Base-by-base conservation (phyloP, 2,113 vertebrate genomes). In the Sorex fumeus region DNA sequence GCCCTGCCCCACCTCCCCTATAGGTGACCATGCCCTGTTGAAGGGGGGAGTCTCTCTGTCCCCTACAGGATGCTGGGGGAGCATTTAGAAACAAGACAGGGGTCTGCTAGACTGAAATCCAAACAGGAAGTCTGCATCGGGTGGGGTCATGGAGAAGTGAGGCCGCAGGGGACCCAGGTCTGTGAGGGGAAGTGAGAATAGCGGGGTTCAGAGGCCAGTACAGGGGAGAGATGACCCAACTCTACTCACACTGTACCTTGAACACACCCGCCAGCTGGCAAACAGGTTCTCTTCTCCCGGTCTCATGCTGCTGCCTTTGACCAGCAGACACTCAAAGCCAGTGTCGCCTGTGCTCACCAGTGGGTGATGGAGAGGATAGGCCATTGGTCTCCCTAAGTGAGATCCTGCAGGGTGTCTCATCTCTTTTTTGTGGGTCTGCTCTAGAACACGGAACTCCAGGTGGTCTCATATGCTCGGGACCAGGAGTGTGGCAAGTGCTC, bases 41-140 rank as follows among this genome's bases (percentile, higher is more conserved):
- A 11, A 11, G n/a, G 21, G 45, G 16, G 36, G 78, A 60, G 21
- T 12, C n/a, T 71, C 30, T 50, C 53, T 86, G 81, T 67, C 40
- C 15, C 34, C 64, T 70, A 67, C 40, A 28, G 66, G 64, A 50
- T 50, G 13, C 10, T 50, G 40, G 36, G 47, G 74, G 13, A 50
- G 9, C 47, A 50, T 50, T 50, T 50, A 50, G 16, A 87, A 30
- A 45, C 69, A 60, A 60, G 19, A 60, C 19, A 53, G 57, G 57
- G 21, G 18, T 60, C n/a, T 77, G 3, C 34, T 30, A 57, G 57
- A 32, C 8, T 85, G 23, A 11, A 78, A 43, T 66, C 30, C 32
- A 77, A 80, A 94, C 27, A 76, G 28, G 45, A 93, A 87, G 67
- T 75, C 15, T 84, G 15, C 19, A 6, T 15, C 23, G 62, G 57